phyloP scores from a whole-genome alignment of 2,113 vertebrate genomes.

The Amblyopsis rosae region DNA sequence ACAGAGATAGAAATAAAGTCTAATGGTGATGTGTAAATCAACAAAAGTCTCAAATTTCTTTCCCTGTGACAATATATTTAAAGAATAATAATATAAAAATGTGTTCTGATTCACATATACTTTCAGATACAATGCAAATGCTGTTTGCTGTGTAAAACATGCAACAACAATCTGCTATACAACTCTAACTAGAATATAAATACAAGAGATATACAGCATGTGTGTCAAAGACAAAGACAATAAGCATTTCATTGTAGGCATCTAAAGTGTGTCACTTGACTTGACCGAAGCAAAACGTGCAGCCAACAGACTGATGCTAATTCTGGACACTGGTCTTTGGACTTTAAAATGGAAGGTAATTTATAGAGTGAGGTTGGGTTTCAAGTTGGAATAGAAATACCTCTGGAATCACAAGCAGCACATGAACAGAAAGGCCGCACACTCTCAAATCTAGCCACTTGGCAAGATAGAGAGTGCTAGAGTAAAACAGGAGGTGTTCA shows the following conservation, averaged over 20 bases:
- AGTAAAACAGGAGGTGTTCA: slow-evolving; percentile 40
- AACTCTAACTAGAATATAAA: background rate
- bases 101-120: slow-evolving; percentile 15
- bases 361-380: slow-evolving; percentile 68
- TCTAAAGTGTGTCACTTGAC: slow-evolving; percentile 6
- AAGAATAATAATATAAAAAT: slow-evolving; percentile 10
- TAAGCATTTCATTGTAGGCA: background rate
- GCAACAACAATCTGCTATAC: background rate
- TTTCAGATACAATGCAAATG: background rate
- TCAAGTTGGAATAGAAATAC: slow-evolving; percentile 66
- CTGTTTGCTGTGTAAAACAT: background rate
- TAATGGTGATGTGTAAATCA: slow-evolving; percentile 13
- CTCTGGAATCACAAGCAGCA: slow-evolving; percentile 62
- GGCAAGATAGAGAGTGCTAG: slow-evolving; percentile 33
- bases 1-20: too few species aligned
- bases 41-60: slow-evolving; percentile 38
- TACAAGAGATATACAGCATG: background rate
- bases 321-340: slow-evolving; percentile 16
- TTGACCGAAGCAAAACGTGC: slow-evolving; percentile 17
- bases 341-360: slow-evolving; percentile 54
- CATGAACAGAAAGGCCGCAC: slow-evolving; percentile 65
- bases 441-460: slow-evolving; percentile 46
- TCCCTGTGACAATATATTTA: slow-evolving; percentile 27
- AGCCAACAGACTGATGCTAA: slow-evolving; percentile 10
- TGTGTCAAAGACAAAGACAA: too few species aligned